Conservation (phyloP, 2,113 vertebrate species). For the Hipposideros armiger region DNA sequence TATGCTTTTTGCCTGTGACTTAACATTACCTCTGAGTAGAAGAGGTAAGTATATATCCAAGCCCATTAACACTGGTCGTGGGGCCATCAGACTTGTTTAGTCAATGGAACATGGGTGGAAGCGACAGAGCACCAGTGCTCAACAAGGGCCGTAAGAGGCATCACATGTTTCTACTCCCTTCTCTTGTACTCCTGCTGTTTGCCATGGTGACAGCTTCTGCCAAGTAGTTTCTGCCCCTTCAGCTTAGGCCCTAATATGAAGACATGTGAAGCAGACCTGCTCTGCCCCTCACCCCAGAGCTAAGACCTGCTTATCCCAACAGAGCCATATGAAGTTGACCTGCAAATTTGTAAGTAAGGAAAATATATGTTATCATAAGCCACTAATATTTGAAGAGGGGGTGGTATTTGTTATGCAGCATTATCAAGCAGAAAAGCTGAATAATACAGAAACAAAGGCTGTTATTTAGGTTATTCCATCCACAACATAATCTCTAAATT, state of each 20-base stretch:
- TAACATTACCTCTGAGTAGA: not conserved
- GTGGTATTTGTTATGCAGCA: not conserved
- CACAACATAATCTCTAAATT: conserved; percentile 1
- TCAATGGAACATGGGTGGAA: too few relatives aligned
- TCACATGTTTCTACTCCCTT: not conserved
- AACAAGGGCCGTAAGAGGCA: not conserved
- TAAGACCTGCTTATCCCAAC: not conserved
- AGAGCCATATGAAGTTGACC: not conserved
- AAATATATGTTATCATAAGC: not conserved
- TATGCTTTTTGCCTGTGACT: not conserved
- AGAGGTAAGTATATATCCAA: not conserved
- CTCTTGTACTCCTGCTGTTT: not conserved
- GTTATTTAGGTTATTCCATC: not conserved
- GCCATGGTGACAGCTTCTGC: not conserved
- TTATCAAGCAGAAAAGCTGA: not conserved
- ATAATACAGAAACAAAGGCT: not conserved
- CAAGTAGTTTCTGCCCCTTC: not conserved
- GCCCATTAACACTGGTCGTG: not conserved
- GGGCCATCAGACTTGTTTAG: not conserved
- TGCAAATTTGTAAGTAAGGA: not conserved
- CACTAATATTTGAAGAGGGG: not conserved
- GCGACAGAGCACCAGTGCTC: not conserved
- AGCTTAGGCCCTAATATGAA: not conserved
- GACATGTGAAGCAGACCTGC: not conserved
- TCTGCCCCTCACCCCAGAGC: not conserved